A percentile compares a stretch with the other conserved stretches of the same genome.
These are phyloP conservation scores for Bolinopsis microptera DNA, from an alignment of 37 sponge, comb jelly and placozoan species.

Conservation along the genomic window DNA sequence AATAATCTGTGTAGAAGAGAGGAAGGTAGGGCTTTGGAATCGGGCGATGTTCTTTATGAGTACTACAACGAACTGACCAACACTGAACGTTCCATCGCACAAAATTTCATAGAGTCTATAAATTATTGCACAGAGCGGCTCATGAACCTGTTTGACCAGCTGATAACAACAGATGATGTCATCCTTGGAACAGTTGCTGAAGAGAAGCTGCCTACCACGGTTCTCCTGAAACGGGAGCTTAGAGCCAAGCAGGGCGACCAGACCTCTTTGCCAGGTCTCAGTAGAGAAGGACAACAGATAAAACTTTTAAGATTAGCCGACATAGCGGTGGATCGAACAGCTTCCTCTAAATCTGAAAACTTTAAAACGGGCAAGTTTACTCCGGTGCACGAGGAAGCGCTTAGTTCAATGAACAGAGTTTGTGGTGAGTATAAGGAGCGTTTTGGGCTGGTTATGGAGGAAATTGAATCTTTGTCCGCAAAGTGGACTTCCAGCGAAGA, in stretches of 20 bases:
- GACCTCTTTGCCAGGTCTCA: not conserved
- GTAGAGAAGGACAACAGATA: not conserved
- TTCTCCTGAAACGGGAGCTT: conserved; percentile 42
- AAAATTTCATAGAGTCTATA: not conserved
- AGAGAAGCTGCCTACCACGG: conserved; percentile 52
- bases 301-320: not conserved
- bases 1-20: conserved; percentile 54
- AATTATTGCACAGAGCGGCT: not conserved
- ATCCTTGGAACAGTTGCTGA: conserved; percentile 15
- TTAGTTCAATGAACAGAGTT: not conserved
- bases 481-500: conserved; percentile 23
- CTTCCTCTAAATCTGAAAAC: not conserved
- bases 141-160: conserved; percentile 24
- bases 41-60: conserved; percentile 30
- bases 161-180: conserved; percentile 46
- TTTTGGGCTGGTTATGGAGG: conserved; percentile 9
- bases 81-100: not conserved
- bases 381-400: conserved; percentile 23
- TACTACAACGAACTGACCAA: conserved; percentile 56
- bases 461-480: not conserved
- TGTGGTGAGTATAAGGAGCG: not conserved
- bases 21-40: conserved; percentile 28
- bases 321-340: conserved; percentile 12
- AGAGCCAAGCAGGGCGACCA: not conserved
- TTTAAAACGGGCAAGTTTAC: conserved; percentile 56